Base-by-base conservation (phyloP, 2,797 vertebrate genomes). In the Danio albolineatus region DNA sequence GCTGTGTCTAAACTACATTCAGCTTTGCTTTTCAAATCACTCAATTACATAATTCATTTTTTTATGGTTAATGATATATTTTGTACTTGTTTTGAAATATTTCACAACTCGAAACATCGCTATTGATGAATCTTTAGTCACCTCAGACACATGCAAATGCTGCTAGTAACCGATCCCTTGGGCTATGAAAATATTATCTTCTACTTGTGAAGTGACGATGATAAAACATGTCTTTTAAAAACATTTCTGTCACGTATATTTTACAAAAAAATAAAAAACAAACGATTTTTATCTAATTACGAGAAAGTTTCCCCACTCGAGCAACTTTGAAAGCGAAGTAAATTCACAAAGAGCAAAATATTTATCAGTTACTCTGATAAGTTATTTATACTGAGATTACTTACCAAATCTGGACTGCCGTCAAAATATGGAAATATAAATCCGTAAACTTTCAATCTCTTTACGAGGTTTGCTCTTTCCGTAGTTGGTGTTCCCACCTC, bases 361-460 rank as follows among this genome's bases (percentile, higher is more conserved):
- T 13, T 38, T 14, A 59, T 17, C 28, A 41, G 21, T 39, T 46
- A 36, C 43, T 44, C 4, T 17, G 39, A 16, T 13, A 44, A 12
- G 28, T 28, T 12, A 36, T 56, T 13, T 36, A 8, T 12, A 17
- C 21, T 44, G 0, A 39, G 82, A 62, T 21, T 46, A 85, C 92
- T 91, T 59, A 93, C 93, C 93, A 4, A 66, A 79, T 73, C 64
- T 59, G 14, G 10, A 53, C 73, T 39, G 43, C 36, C 21, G 43
- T 51, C 10, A 41, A 2, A 66, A 62, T 17, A 8, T n/a, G 9
- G 7, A 57, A 66, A 10, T 13, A n/a, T 8, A 10, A 66, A 65
- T 21, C 43, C 4, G 13, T 66, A n/a, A 4, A 16, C 10, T 41
- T 64, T 75, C 14, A 4, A 17, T 56, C 14, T 59, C 43, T 84